phyloP scores from a whole-genome alignment of 2,888 invertebrate genomes.

The Exephanes ischioxanthus region DNA sequence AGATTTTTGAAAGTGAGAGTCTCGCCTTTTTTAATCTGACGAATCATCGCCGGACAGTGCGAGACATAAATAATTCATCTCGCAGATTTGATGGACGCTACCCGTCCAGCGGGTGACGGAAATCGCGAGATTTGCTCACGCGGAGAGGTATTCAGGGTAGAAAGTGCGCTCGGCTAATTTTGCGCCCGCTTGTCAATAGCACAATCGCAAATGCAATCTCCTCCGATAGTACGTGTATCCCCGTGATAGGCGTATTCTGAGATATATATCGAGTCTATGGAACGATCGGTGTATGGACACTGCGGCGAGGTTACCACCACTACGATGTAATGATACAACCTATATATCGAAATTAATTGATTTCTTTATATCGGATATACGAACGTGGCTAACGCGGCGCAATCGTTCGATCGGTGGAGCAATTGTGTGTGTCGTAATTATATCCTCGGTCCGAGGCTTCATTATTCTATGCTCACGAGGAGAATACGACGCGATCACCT shows the following conservation, averaged over 20 bases:
- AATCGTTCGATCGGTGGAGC: slow-evolving; percentile 65
- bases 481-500: slow-evolving; percentile 43
- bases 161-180: slow-evolving; percentile 67
- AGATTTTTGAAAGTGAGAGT: slow-evolving; percentile 67
- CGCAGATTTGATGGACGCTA: slow-evolving; percentile 7
- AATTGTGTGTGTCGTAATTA: slow-evolving; percentile 69
- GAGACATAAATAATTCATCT: slow-evolving; percentile 45
- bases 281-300: slow-evolving; percentile 65
- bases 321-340: slow-evolving; percentile 19
- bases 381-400: slow-evolving; percentile 43
- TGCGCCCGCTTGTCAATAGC: slow-evolving; percentile 60
- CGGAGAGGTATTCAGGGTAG: slow-evolving; percentile 65
- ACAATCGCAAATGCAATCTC: slow-evolving; percentile 52
- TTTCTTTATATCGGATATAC: slow-evolving; percentile 65
- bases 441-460: slow-evolving; percentile 57
- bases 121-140: slow-evolving; percentile 51
- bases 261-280: slow-evolving; percentile 66
- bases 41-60: slow-evolving; percentile 36
- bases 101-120: slow-evolving; percentile 29
- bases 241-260: slow-evolving; percentile 28
- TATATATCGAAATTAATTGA: slow-evolving; percentile 68
- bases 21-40: slow-evolving; percentile 1
- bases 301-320: background rate
- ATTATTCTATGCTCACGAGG: slow-evolving; percentile 61
- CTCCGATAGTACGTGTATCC: slow-evolving; percentile 42